phyloP scores from a whole-genome alignment of 2,888 invertebrate species.

The Caenorhabditis sp. region DNA sequence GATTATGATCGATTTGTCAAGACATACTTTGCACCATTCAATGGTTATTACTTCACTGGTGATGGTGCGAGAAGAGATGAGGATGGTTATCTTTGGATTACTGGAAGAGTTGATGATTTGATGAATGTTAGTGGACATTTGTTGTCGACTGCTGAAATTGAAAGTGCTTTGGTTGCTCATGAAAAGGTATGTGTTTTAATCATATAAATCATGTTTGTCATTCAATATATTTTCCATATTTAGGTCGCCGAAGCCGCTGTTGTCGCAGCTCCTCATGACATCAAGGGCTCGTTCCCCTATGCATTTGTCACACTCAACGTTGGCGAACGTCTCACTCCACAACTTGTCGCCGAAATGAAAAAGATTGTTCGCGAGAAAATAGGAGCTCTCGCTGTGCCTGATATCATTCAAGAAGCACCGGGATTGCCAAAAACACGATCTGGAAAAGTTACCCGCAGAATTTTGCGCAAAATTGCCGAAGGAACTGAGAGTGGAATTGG shows the following conservation, averaged over 20 bases:
- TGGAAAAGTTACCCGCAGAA: constrained; percentile 96
- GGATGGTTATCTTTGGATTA: constrained; percentile 81
- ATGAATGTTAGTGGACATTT: constrained; percentile 97
- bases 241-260: constrained; percentile 92
- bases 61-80: constrained; percentile 81
- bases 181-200: constrained; percentile 41
- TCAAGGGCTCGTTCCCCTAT: constrained; percentile 96
- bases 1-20: constrained; percentile 84
- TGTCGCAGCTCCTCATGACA: constrained; percentile 88
- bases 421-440: constrained; percentile 82
- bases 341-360: constrained; percentile 46
- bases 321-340: constrained; percentile 39
- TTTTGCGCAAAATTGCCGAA: constrained; percentile 89
- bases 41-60: constrained; percentile 95
- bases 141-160: constrained; percentile 91
- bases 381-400: constrained; percentile 94
- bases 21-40: constrained; percentile 93
- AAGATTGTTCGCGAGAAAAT: constrained; percentile 82
- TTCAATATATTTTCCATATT: constrained; percentile 5
- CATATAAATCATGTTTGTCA: background rate
- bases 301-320: constrained; percentile 90
- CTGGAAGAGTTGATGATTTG: constrained; percentile 87
- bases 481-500: constrained; percentile 85
- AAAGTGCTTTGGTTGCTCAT: constrained; percentile 74
- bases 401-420: constrained; percentile 90